These are phyloP conservation scores for Tetragnatha versicolor DNA, from an alignment of 1,140 invertebrate genomes.

Conservation along the genomic window DNA sequence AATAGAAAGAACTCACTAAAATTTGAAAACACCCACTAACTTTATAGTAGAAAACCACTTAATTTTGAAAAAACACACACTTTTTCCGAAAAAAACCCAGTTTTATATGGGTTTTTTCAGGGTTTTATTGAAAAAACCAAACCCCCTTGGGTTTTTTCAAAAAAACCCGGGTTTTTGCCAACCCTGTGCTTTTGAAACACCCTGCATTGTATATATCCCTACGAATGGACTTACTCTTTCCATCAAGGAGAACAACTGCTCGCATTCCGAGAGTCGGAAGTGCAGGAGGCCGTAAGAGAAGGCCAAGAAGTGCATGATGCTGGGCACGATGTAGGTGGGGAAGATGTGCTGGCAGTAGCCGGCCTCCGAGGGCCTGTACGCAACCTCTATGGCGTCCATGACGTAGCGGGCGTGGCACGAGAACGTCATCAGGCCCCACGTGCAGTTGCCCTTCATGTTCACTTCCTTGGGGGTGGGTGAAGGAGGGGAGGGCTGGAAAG, in stretches of 20 bases:
- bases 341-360: conserved; percentile 58
- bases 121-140: too few relatives aligned
- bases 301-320: conserved; percentile 76
- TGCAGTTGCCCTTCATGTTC: conserved; percentile 31
- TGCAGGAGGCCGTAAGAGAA: conserved; percentile 80
- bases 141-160: too few relatives aligned
- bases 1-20: too few relatives aligned
- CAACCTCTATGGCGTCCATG: neutral
- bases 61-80: too few relatives aligned
- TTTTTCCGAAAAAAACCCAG: too few relatives aligned
- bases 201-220: too few relatives aligned
- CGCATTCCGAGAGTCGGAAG: conserved; percentile 82
- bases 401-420: conserved; percentile 24
- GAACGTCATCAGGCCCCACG: conserved; percentile 18
- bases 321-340: conserved; percentile 81
- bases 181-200: too few relatives aligned
- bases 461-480: conserved; percentile 6
- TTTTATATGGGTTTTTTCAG: too few relatives aligned
- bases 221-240: conserved; percentile 75
- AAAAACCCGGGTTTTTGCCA: too few relatives aligned
- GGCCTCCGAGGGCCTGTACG: neutral
- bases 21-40: too few relatives aligned
- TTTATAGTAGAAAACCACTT: too few relatives aligned
- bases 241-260: conserved; percentile 88
- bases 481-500: conserved; percentile 18